Conservation (phyloP, 2,888 invertebrate species). For the Cheilosia vernalis region DNA sequence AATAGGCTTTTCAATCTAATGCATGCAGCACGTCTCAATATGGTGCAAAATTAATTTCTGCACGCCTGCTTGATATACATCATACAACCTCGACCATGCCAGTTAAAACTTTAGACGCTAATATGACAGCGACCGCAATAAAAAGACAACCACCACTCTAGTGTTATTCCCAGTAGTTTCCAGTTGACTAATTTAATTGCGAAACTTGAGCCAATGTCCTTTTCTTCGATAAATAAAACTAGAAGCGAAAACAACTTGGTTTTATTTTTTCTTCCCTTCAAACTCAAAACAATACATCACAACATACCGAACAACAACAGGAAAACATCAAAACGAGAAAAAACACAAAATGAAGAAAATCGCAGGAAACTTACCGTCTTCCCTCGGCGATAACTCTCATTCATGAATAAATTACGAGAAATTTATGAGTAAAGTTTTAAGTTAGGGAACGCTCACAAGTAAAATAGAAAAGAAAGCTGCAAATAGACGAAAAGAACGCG, state of each 20-base stretch:
- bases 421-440: slow-evolving; percentile 72
- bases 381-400: slow-evolving; percentile 55
- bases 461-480: slow-evolving; percentile 10
- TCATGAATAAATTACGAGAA: slow-evolving; percentile 73
- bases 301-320: slow-evolving; percentile 66
- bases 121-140: slow-evolving; percentile 47
- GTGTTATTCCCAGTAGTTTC: slow-evolving; percentile 70
- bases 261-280: neutral
- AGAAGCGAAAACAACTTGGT: slow-evolving; percentile 33
- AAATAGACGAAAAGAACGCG: neutral
- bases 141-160: slow-evolving; percentile 34
- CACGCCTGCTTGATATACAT: slow-evolving; percentile 45
- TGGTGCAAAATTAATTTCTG: slow-evolving; percentile 63
- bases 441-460: slow-evolving; percentile 36
- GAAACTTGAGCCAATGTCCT: slow-evolving; percentile 69
- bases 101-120: slow-evolving; percentile 38
- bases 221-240: slow-evolving; percentile 44
- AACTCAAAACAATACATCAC: slow-evolving; percentile 48
- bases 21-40: slow-evolving; percentile 65
- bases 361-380: slow-evolving; percentile 42
- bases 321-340: slow-evolving; percentile 70
- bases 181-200: slow-evolving; percentile 72
- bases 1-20: slow-evolving; percentile 58
- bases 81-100: neutral
- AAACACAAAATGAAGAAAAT: slow-evolving; percentile 20